Percentiles rank a stretch among this genome's conserved stretches.
phyloP scores from a whole-genome alignment of 2,113 vertebrate species.

The Thymallus thymallus region DNA sequence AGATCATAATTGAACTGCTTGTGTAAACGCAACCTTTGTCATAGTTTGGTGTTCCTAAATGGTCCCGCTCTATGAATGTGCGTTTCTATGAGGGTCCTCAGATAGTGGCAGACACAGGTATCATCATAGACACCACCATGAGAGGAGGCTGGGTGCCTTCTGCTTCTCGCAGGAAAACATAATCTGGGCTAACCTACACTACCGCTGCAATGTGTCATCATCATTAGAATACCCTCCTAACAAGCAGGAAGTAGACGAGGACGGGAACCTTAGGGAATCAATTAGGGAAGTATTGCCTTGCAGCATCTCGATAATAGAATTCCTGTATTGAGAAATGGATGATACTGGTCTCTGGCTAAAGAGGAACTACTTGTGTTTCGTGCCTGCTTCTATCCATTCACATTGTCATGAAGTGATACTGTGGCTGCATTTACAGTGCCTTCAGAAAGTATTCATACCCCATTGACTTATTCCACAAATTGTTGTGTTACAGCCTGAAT shows the following conservation, averaged over 20 bases:
- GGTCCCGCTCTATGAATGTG: background rate
- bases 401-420: too few relatives aligned
- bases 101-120: slow-evolving; percentile 89
- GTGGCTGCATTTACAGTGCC: too few relatives aligned
- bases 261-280: background rate
- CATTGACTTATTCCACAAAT: too few relatives aligned
- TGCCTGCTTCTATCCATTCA: too few relatives aligned
- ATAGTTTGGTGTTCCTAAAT: background rate
- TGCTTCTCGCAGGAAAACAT: slow-evolving; percentile 99
- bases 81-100: slow-evolving; percentile 90
- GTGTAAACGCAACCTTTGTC: background rate
- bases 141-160: slow-evolving; percentile 95
- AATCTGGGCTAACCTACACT: slow-evolving; percentile 97
- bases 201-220: slow-evolving; percentile 91
- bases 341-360: background rate
- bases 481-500: too few relatives aligned
- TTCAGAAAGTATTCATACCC: too few relatives aligned
- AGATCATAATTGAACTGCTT: background rate
- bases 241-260: background rate
- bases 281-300: background rate
- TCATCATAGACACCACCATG: slow-evolving; percentile 93
- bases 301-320: background rate
- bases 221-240: background rate
- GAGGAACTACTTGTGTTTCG: background rate
- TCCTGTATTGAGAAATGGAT: background rate